phyloP scores from a whole-genome alignment of 2,113 vertebrate species.

The Rhinoderma darwinii region DNA sequence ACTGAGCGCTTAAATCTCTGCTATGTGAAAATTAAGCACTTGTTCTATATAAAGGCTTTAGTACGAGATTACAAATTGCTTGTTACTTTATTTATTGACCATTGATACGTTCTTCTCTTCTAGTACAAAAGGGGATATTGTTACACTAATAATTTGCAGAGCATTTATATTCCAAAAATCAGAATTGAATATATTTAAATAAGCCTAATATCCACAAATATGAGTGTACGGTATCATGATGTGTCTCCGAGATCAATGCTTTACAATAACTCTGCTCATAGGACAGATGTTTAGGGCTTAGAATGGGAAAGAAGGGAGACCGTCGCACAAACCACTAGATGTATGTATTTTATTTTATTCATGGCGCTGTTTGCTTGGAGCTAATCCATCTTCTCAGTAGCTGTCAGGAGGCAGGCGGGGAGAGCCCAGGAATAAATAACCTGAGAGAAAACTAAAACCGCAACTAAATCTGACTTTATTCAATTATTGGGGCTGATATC shows the following conservation, averaged over 20 bases:
- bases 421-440: slow-evolving; percentile 58
- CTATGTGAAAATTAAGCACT: slow-evolving; percentile 22
- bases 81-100: neutral
- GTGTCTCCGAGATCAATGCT: neutral
- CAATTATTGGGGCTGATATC: slow-evolving; percentile 59
- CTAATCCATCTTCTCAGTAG: slow-evolving; percentile 57
- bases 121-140: neutral
- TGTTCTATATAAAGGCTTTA: neutral
- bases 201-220: neutral
- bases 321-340: slow-evolving; percentile 24
- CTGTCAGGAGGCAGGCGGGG: slow-evolving; percentile 54
- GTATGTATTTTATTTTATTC: slow-evolving; percentile 59
- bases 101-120: neutral
- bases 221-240: neutral
- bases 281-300: slow-evolving; percentile 38
- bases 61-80: slow-evolving; percentile 16
- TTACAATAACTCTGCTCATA: neutral
- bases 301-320: slow-evolving; percentile 4
- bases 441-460: slow-evolving; percentile 57
- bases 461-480: slow-evolving; percentile 59
- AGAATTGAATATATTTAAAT: neutral
- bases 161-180: neutral
- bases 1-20: slow-evolving; percentile 13
- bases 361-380: slow-evolving; percentile 55
- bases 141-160: neutral